Evolutionary conservation across 2,888 invertebrate genomes (phyloP).

Genomic region (Chesias legatella): DNA sequence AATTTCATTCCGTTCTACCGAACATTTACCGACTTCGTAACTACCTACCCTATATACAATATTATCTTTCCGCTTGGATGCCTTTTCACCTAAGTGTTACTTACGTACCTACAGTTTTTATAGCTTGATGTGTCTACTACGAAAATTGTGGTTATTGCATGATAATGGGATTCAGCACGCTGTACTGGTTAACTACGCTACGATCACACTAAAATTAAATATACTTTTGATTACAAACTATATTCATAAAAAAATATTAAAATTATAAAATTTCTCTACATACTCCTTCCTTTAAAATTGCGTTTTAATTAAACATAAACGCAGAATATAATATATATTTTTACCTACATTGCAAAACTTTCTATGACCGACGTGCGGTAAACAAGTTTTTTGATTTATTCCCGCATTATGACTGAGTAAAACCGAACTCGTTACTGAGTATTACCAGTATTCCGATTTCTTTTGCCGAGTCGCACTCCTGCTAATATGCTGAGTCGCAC

Average conservation of each 20-base stretch:
- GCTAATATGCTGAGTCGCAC: conserved; percentile 11
- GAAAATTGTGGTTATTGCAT: conserved; percentile 14
- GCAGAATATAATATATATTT: no score
- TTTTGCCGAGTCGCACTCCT: conserved; percentile 16
- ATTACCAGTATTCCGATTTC: conserved; percentile 18
- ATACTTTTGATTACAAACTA: no score
- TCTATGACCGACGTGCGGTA: not conserved
- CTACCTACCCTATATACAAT: conserved; percentile 15
- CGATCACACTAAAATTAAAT: no score
- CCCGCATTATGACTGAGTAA: conserved; percentile 19
- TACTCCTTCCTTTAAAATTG: no score
- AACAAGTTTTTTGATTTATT: conserved; percentile 23
- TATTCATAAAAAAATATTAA: no score
- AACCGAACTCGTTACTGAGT: conserved; percentile 22
- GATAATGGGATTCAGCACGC: conserved; percentile 2
- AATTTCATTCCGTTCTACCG: conserved; percentile 13
- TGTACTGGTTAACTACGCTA: not conserved
- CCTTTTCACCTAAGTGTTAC: conserved; percentile 28
- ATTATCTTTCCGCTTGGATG: conserved; percentile 30
- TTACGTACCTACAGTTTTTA: conserved; percentile 28
- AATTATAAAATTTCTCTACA: no score
- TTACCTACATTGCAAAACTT: not conserved
- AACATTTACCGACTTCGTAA: not conserved
- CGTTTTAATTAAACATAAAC: no score
- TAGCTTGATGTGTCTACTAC: conserved; percentile 25